phyloP scores from a whole-genome alignment of 2,888 invertebrate genomes.

The Andrena chrysosceles region DNA sequence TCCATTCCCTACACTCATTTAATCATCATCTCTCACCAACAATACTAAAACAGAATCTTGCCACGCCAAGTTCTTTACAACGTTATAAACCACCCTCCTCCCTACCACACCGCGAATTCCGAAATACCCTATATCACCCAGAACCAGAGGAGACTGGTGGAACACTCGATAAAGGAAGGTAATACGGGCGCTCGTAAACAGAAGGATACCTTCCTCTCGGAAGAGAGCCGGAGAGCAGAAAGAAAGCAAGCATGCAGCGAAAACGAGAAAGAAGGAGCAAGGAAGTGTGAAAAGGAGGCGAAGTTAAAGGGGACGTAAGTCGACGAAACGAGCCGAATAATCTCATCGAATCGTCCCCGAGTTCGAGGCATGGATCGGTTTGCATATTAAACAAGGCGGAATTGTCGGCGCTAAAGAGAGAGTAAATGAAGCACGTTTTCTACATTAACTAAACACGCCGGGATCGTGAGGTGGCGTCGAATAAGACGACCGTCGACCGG shows the following conservation, averaged over 20 bases:
- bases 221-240: background rate
- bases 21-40: no score
- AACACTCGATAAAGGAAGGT: background rate
- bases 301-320: background rate
- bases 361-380: conserved; percentile 65
- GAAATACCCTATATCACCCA: no score
- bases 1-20: no score
- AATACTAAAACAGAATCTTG: no score
- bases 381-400: conserved; percentile 71
- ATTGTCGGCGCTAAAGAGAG: conserved; percentile 55
- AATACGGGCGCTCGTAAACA: conserved; percentile 1
- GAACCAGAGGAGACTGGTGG: no score
- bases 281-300: background rate
- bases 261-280: background rate
- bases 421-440: conserved; percentile 69
- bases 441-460: conserved; percentile 65
- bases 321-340: conserved; percentile 52
- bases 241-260: background rate
- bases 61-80: no score
- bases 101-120: no score
- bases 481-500: conserved; percentile 11
- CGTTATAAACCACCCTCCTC: no score
- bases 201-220: background rate
- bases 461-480: conserved; percentile 37
- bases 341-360: conserved; percentile 53